Evolutionary conservation across 2,113 vertebrate species (phyloP).

Genomic region (Gobiocypris rarus): DNA sequence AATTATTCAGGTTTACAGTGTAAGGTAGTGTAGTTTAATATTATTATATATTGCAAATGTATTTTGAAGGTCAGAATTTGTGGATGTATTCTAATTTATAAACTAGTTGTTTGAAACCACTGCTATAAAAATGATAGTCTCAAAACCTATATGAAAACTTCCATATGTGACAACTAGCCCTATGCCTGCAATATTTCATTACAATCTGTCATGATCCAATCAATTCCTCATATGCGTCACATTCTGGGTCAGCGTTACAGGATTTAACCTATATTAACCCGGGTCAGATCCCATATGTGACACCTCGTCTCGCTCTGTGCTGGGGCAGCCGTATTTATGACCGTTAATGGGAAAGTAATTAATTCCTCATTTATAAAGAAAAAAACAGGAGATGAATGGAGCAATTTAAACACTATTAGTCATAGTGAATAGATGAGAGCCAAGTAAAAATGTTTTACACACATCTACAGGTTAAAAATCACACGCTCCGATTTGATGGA

Average conservation of each 20-base stretch:
- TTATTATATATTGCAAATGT: not conserved
- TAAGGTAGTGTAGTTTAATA: too few relatives aligned
- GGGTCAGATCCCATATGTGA: slow-evolving; percentile 52
- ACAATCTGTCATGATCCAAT: slow-evolving; percentile 17
- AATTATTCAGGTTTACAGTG: too few relatives aligned
- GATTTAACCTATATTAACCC: slow-evolving; percentile 49
- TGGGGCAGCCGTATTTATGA: slow-evolving; percentile 30
- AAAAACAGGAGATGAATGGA: slow-evolving; percentile 46
- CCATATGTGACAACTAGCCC: not conserved
- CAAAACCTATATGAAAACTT: not conserved
- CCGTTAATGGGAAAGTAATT: slow-evolving; percentile 46
- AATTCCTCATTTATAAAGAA: slow-evolving; percentile 38
- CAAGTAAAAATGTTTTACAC: slow-evolving; percentile 4
- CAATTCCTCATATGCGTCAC: not conserved
- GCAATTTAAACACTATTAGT: slow-evolving; percentile 43
- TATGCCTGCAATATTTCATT: not conserved
- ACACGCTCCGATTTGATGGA: not conserved
- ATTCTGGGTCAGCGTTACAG: slow-evolving; percentile 8
- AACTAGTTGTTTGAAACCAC: not conserved
- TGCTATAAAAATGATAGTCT: not conserved
- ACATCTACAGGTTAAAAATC: slow-evolving; percentile 24
- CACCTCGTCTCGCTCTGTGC: not conserved
- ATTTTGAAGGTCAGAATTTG: not conserved
- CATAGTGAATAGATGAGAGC: not conserved
- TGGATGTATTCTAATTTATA: not conserved